Evolutionary conservation across 2,113 vertebrate species (phyloP).

Genomic region (Micromys minutus): DNA sequence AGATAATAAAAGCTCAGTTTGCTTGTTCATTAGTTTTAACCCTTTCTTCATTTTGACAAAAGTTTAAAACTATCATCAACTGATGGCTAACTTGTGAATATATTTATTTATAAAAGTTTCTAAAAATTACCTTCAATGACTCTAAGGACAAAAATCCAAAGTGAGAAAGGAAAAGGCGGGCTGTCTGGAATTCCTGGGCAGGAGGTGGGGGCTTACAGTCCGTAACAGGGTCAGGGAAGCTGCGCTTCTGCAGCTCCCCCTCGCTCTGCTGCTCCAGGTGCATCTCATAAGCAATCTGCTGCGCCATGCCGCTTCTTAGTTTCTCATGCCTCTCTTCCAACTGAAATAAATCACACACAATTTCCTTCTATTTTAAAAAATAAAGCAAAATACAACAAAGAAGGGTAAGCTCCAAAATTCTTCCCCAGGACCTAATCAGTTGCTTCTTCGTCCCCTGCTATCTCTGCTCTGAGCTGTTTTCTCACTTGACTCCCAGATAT

Average conservation of each 20-base stretch:
- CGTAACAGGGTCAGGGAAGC: constrained; percentile 91
- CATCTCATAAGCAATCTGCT: constrained; percentile 94
- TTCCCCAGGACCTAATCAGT: background rate
- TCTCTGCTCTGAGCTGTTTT: background rate
- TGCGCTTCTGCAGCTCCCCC: constrained; percentile 90
- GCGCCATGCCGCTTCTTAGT: constrained; percentile 92
- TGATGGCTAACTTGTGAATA: constrained; percentile 37
- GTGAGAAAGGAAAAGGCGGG: constrained; percentile 96
- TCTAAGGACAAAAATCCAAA: constrained; percentile 97
- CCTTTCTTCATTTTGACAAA: constrained; percentile 45
- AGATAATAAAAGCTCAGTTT: background rate
- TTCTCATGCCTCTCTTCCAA: constrained; percentile 94
- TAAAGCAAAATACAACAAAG: constrained; percentile 20
- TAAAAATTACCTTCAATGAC: constrained; percentile 92
- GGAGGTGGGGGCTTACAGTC: constrained; percentile 94
- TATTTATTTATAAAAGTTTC: constrained; percentile 51
- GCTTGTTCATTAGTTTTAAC: background rate
- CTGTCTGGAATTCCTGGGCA: constrained; percentile 97
- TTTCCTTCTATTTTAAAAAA: constrained; percentile 63
- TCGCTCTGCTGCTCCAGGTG: constrained; percentile 91
- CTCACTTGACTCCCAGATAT: background rate
- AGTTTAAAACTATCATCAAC: constrained; percentile 30
- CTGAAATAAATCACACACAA: constrained; percentile 84
- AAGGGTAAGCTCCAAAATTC: constrained; percentile 44
- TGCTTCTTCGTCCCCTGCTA: background rate